phyloP scores from a whole-genome alignment of 53 echinoderm and acorn worm species.

The Echinometra lucunter region DNA sequence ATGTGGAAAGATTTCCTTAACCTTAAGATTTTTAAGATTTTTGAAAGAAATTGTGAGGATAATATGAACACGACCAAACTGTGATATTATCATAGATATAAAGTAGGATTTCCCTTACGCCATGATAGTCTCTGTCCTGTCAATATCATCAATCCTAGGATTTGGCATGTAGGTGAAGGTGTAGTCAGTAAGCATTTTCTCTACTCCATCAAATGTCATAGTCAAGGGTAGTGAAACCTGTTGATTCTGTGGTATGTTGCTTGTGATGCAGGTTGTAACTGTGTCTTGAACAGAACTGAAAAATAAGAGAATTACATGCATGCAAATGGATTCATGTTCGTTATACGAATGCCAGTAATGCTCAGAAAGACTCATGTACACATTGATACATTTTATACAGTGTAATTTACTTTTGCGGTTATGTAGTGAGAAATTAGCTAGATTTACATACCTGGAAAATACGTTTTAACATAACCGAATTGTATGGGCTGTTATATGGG shows the following conservation, averaged over 20 bases:
- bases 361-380: too few relatives aligned
- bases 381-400: too few relatives aligned
- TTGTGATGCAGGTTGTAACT: slow-evolving; percentile 16
- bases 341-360: too few relatives aligned
- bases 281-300: neutral
- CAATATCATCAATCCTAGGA: neutral
- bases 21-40: too few relatives aligned
- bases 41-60: too few relatives aligned
- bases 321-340: too few relatives aligned
- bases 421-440: too few relatives aligned
- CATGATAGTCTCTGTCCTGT: neutral
- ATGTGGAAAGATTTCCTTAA: too few relatives aligned
- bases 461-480: too few relatives aligned
- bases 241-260: neutral
- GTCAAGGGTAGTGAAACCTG: neutral
- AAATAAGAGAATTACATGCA: neutral
- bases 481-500: too few relatives aligned
- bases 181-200: neutral
- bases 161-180: slow-evolving; percentile 42
- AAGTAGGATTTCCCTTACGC: neutral
- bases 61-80: neutral
- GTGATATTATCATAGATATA: neutral
- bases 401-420: too few relatives aligned
- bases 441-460: too few relatives aligned
- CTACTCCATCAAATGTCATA: slow-evolving; percentile 43